These are phyloP conservation scores for Strongylocentrotus purpuratus DNA, from an alignment of 35 echinoderm and acorn worm species.

Conservation along the genomic window DNA sequence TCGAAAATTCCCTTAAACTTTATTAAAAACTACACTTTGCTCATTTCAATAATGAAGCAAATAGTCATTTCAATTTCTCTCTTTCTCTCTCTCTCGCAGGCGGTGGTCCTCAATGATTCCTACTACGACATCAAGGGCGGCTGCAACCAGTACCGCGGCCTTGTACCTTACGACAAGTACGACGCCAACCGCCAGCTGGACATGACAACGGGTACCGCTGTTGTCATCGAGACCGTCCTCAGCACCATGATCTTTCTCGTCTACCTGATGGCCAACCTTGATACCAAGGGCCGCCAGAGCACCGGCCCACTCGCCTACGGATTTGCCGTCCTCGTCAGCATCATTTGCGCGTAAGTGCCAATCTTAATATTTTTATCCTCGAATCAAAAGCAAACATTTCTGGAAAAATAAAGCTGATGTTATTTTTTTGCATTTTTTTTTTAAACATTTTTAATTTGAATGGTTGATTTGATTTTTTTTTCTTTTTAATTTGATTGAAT, in stretches of 20 bases:
- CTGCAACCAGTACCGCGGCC: constrained; percentile 83
- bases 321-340: constrained; percentile 79
- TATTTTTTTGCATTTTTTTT: too few relatives aligned
- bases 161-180: constrained; percentile 86
- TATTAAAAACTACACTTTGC: too few relatives aligned
- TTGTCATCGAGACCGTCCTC: constrained; percentile 79
- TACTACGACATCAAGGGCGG: constrained; percentile 90
- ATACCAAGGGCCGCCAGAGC: constrained; percentile 64
- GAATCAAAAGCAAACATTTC: too few relatives aligned
- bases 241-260: constrained; percentile 81
- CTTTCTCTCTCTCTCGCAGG: constrained; percentile 4
- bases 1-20: too few relatives aligned
- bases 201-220: constrained; percentile 79
- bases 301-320: constrained; percentile 90
- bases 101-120: constrained; percentile 73
- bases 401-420: too few relatives aligned
- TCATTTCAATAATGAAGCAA: too few relatives aligned
- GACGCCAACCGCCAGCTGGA: constrained; percentile 80
- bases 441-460: too few relatives aligned
- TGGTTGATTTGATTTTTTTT: too few relatives aligned
- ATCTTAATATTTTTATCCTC: not conserved
- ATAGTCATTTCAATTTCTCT: not conserved
- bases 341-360: constrained; percentile 76
- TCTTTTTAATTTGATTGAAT: too few relatives aligned
- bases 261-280: constrained; percentile 84